Conservation (phyloP, 2,888 invertebrate species). For the Omphaloscelis lunosa region DNA sequence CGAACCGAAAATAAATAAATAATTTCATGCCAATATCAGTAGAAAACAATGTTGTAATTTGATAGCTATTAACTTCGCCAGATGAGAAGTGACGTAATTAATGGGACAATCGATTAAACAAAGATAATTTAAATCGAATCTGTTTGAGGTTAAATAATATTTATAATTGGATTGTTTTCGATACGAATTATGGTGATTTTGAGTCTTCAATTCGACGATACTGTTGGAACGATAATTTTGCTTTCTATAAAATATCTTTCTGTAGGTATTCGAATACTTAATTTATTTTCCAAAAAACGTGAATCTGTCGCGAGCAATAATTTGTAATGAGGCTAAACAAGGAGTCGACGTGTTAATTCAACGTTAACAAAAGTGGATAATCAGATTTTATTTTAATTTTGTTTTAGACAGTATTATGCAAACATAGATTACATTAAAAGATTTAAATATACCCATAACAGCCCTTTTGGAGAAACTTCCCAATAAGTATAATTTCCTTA, state of each 20-base stretch:
- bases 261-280: too few relatives aligned
- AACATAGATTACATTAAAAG: constrained; percentile 11
- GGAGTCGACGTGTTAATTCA: too few relatives aligned
- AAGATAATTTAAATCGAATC: constrained; percentile 70
- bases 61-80: constrained; percentile 70
- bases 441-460: constrained; percentile 26
- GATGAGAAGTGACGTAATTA: constrained; percentile 68
- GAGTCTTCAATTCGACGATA: not conserved
- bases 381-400: too few relatives aligned
- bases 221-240: not conserved
- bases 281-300: too few relatives aligned
- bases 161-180: constrained; percentile 16
- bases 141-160: constrained; percentile 35
- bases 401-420: too few relatives aligned
- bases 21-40: constrained; percentile 67
- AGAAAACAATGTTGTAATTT: constrained; percentile 71
- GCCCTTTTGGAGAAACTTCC: constrained; percentile 28
- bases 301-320: too few relatives aligned
- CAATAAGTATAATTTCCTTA: constrained; percentile 48
- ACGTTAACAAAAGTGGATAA: too few relatives aligned
- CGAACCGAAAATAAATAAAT: constrained; percentile 59
- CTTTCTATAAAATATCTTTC: not conserved
- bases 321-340: too few relatives aligned
- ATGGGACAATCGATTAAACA: constrained; percentile 69
- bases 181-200: constrained; percentile 3